A percentile compares a stretch with the other conserved stretches of the same genome.
phyloP scores from a whole-genome alignment of 2,888 invertebrate genomes.

The Vanessa cardui region DNA sequence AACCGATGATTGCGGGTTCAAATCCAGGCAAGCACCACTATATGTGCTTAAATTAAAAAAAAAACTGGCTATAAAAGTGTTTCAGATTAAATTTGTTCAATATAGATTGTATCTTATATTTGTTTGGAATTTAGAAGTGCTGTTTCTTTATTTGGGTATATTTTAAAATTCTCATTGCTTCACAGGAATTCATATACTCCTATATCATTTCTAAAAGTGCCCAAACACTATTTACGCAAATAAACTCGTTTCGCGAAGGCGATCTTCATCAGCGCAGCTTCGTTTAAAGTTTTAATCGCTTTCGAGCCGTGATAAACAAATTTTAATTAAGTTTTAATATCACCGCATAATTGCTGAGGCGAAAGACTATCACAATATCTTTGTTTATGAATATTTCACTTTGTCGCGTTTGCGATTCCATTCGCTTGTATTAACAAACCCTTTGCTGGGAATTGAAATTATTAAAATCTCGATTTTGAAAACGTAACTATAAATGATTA shows the following conservation, averaged over 20 bases:
- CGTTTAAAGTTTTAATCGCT: constrained; percentile 83
- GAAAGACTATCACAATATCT: constrained; percentile 73
- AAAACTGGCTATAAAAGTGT: too few species aligned
- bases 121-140: too few species aligned
- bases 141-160: too few species aligned
- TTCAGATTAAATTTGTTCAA: too few species aligned
- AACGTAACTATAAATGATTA: neutral
- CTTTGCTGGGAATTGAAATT: constrained; percentile 7
- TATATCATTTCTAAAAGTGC: constrained; percentile 27
- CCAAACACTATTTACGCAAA: constrained; percentile 72
- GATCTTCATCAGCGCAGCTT: constrained; percentile 73
- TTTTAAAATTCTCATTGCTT: too few species aligned
- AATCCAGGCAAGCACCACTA: too few species aligned
- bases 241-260: constrained; percentile 76
- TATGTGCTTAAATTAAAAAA: too few species aligned
- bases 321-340: constrained; percentile 83
- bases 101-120: too few species aligned
- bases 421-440: constrained; percentile 22
- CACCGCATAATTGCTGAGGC: constrained; percentile 79
- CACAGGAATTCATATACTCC: too few species aligned
- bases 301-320: constrained; percentile 81
- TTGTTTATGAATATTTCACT: constrained; percentile 71
- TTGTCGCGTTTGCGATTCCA: constrained; percentile 46
- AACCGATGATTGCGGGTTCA: too few species aligned
- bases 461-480: neutral